Evolutionary conservation across 2,797 vertebrate species (phyloP).

Genomic region (Darevskia nairensis): DNA sequence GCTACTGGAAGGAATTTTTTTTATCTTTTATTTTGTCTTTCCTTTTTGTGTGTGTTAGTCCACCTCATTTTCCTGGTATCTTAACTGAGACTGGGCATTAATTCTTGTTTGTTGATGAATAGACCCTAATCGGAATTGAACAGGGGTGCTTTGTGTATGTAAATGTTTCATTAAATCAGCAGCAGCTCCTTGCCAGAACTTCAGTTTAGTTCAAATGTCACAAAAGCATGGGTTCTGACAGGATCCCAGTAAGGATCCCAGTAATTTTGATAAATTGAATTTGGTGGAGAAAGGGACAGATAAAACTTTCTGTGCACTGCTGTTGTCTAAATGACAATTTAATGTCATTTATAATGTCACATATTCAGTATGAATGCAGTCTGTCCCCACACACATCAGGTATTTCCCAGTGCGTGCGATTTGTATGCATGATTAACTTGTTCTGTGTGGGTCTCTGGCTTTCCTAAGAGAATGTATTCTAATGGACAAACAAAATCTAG

Average conservation of each 20-base stretch:
- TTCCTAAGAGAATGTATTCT: background rate
- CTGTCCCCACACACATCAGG: background rate
- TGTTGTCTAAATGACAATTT: slow-evolving; percentile 6
- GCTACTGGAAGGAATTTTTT: too few relatives aligned
- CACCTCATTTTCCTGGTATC: background rate
- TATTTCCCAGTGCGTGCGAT: background rate
- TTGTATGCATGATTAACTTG: background rate
- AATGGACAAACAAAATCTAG: background rate
- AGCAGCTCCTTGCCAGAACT: background rate
- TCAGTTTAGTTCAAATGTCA: background rate
- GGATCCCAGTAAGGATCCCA: accelerated
- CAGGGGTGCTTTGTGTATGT: background rate
- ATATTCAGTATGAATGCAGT: background rate
- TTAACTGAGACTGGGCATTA: background rate
- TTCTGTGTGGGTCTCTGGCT: background rate
- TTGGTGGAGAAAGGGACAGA: accelerated
- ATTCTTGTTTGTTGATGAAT: background rate
- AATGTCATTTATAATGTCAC: background rate
- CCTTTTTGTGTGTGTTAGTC: background rate
- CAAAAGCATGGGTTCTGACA: background rate
- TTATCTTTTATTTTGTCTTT: background rate
- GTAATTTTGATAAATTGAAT: background rate
- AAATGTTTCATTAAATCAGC: background rate
- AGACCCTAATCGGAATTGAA: background rate
- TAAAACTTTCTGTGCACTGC: background rate